Conservation (phyloP, 2,113 vertebrate genomes). For the Pelodiscus sinensis region DNA sequence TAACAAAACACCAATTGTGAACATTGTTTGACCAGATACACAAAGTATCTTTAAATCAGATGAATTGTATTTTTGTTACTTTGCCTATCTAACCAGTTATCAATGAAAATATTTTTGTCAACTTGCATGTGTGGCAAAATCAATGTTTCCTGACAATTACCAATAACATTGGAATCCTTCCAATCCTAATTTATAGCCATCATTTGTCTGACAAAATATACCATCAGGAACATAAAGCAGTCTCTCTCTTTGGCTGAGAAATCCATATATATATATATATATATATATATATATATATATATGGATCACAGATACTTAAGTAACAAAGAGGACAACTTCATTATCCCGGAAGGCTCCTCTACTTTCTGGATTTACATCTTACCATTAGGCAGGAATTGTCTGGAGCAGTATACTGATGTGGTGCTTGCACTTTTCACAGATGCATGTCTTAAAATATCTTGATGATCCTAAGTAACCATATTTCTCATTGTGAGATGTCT, state of each 20-base stretch:
- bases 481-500: fast-evolving
- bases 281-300: too few species aligned
- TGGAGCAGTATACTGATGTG: neutral
- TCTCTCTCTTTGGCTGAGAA: neutral
- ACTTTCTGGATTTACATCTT: neutral
- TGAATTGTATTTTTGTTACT: neutral
- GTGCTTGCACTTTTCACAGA: neutral
- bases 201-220: neutral
- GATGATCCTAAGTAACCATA: neutral
- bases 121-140: neutral
- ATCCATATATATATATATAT: too few species aligned
- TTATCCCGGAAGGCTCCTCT: neutral
- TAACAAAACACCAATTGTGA: neutral
- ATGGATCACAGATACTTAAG: constrained; percentile 31
- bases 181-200: neutral
- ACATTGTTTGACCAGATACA: neutral
- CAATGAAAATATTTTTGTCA: neutral
- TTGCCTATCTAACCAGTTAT: neutral
- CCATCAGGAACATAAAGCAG: neutral
- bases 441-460: neutral
- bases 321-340: constrained; percentile 31
- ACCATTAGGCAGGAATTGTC: neutral
- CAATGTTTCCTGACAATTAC: neutral
- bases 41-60: neutral
- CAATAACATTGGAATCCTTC: neutral